These are phyloP conservation scores for Chelidonichthys spinosus DNA, from an alignment of 2,797 vertebrate genomes.

Conservation along the genomic window DNA sequence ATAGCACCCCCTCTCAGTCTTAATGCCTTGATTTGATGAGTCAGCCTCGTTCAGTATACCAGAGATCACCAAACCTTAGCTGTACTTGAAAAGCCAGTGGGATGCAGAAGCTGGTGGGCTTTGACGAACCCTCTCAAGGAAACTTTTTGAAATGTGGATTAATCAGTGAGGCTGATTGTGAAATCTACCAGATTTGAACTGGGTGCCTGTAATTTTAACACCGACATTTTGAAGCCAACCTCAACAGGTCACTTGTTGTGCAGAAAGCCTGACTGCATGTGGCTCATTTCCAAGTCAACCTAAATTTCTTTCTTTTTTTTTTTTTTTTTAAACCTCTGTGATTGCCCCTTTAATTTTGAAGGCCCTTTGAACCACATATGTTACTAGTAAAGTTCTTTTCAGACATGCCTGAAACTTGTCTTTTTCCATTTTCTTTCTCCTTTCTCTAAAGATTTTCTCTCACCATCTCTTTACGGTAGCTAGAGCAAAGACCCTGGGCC, in stretches of 20 bases:
- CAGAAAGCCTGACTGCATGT: neutral
- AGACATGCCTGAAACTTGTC: slow-evolving; percentile 28
- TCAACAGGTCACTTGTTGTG: slow-evolving; percentile 5
- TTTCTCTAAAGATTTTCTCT: slow-evolving; percentile 42
- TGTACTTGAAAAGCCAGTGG: slow-evolving; percentile 30
- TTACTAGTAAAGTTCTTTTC: slow-evolving; percentile 29
- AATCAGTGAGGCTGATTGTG: slow-evolving; percentile 7
- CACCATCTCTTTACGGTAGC: slow-evolving; percentile 38
- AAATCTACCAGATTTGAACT: slow-evolving; percentile 13
- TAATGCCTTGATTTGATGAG: slow-evolving; percentile 56
- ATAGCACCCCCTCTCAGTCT: slow-evolving; percentile 30
- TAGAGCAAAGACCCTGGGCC: slow-evolving; percentile 52
- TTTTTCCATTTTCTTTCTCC: slow-evolving; percentile 57
- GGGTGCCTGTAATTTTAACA: neutral
- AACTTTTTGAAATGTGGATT: slow-evolving; percentile 16
- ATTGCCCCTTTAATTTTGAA: slow-evolving; percentile 43
- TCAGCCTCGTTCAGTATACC: slow-evolving; percentile 55
- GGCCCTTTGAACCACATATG: slow-evolving; percentile 42
- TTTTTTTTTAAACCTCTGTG: slow-evolving; percentile 37
- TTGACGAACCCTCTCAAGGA: slow-evolving; percentile 13
- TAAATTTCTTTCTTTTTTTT: slow-evolving; percentile 50
- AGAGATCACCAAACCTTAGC: slow-evolving; percentile 42
- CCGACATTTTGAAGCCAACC: slow-evolving; percentile 4
- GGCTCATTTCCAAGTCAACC: neutral
- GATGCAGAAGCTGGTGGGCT: slow-evolving; percentile 41